These are phyloP conservation scores for Neosilurus hyrtlii DNA, from an alignment of 2,797 vertebrate genomes.

Conservation along the genomic window DNA sequence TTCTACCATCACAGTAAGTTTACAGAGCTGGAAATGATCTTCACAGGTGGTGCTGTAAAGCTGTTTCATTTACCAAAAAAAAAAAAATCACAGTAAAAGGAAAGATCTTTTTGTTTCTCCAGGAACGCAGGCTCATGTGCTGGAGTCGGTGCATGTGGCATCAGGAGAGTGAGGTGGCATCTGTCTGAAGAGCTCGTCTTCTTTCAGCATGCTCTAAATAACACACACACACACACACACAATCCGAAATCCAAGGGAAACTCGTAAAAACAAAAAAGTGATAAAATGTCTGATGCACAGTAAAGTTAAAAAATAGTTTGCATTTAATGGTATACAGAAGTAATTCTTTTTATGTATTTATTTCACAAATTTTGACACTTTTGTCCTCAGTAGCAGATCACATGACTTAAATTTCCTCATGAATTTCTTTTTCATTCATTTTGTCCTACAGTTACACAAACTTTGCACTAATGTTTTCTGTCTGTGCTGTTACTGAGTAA, in stretches of 20 bases:
- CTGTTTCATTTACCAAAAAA: background rate
- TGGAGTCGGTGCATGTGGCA: conserved; percentile 74
- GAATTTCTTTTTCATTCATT: background rate
- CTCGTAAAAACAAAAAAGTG: background rate
- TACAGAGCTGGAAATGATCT: background rate
- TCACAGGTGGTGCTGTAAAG: background rate
- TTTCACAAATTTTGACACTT: too few species aligned
- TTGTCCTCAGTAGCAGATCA: background rate
- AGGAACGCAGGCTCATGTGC: conserved; percentile 59
- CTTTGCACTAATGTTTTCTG: background rate
- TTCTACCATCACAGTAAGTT: background rate
- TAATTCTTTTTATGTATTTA: too few species aligned
- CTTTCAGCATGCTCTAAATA: conserved; percentile 91
- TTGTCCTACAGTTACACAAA: background rate
- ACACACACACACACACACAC: conserved; percentile 7
- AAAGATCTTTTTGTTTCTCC: background rate
- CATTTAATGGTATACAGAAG: too few species aligned
- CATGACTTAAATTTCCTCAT: too few species aligned
- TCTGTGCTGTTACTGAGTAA: background rate
- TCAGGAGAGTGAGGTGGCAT: conserved; percentile 70
- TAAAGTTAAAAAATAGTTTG: background rate
- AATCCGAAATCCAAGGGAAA: background rate
- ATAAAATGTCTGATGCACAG: background rate
- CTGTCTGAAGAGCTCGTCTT: conserved; percentile 85
- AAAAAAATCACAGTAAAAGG: conserved; percentile 6